Base-by-base conservation (phyloP, 2,888 invertebrate genomes). In the Cephus pulcher region DNA sequence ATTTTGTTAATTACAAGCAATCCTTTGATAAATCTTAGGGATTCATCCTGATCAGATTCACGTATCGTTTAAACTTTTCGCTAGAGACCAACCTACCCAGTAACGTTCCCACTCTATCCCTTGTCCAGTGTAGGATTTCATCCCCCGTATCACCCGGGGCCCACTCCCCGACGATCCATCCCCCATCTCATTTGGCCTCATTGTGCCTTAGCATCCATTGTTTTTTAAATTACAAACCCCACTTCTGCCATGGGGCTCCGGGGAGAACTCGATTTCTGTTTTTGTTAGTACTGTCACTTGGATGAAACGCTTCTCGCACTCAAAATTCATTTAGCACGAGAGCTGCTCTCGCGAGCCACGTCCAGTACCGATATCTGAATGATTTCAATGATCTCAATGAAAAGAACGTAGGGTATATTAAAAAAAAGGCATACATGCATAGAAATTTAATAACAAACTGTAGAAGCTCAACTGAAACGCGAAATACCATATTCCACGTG, bases 121-220 rank as follows among this genome's bases (percentile, higher is more conserved):
- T 86, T 86, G 89, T 87, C 85, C 86, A 85, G 88, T 88, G 86
- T 90, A 90, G 90, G 87, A 90, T 90, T 90, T 89, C 90, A 89
- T 85, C 87, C 85, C 85, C 84, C 86, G 84, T 71, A 73, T 69
- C 75, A 71, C 86, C 86, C 86, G 80, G 76, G 69, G 83, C 85
- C 84, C 86, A 84, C 88, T 84, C 84, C 84, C 84, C 86, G 83
- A 82, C 86, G 85, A 85, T 84, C 87, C 87, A 88, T 88, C 88
- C 89, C 89, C 90, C 89, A 89, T 91, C 91, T 90, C 90, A 91
- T 91, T 90, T 90, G 87, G 90, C 90, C 90, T 90, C 90, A 90
- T 91, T 91, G 90, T 91, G 86, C 89, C 88, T 87, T 86, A 87
- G 86, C 88, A 83, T 87, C 90, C 89, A 90, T 91, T 91, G 91